Percentiles rank a stretch among this genome's conserved stretches.
Conservation (phyloP, 2,113 vertebrate species). For the Channa argus region DNA sequence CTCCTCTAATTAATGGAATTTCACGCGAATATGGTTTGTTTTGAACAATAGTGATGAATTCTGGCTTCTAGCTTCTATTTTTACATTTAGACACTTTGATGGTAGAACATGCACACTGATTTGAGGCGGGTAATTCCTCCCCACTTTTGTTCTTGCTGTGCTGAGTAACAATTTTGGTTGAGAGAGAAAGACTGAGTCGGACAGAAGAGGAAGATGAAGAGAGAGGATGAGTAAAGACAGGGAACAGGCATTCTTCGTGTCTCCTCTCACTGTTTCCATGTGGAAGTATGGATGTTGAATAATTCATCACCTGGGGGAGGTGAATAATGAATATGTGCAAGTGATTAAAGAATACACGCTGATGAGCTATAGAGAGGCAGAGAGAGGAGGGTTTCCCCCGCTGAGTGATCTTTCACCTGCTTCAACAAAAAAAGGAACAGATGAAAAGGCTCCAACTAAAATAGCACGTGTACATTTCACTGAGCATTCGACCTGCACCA, state of each 20-base stretch:
- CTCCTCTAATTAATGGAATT: background rate
- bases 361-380: slow-evolving; percentile 49
- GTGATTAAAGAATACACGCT: slow-evolving; percentile 79
- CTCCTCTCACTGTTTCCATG: slow-evolving; percentile 60
- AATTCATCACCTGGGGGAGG: slow-evolving; percentile 72
- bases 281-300: slow-evolving; percentile 74
- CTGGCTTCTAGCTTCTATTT: slow-evolving; percentile 7
- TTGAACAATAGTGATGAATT: background rate
- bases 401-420: slow-evolving; percentile 59
- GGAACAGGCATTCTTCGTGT: slow-evolving; percentile 56
- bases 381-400: slow-evolving; percentile 59
- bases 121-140: background rate
- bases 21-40: slow-evolving; percentile 2
- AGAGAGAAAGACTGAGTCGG: slow-evolving; percentile 6
- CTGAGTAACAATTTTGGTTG: slow-evolving; percentile 22
- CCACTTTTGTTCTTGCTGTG: background rate
- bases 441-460: slow-evolving; percentile 11
- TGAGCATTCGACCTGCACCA: slow-evolving; percentile 2
- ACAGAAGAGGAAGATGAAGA: background rate
- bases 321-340: slow-evolving; percentile 79
- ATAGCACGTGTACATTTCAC: slow-evolving; percentile 7
- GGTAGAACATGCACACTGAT: background rate
- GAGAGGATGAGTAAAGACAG: slow-evolving; percentile 16
- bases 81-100: slow-evolving; percentile 9
- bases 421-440: slow-evolving; percentile 4